Percentiles rank a stretch among this genome's conserved stretches.
These are phyloP conservation scores for Scaptomyza pallida DNA, from an alignment of 1,140 invertebrate genomes.

Conservation along the genomic window DNA sequence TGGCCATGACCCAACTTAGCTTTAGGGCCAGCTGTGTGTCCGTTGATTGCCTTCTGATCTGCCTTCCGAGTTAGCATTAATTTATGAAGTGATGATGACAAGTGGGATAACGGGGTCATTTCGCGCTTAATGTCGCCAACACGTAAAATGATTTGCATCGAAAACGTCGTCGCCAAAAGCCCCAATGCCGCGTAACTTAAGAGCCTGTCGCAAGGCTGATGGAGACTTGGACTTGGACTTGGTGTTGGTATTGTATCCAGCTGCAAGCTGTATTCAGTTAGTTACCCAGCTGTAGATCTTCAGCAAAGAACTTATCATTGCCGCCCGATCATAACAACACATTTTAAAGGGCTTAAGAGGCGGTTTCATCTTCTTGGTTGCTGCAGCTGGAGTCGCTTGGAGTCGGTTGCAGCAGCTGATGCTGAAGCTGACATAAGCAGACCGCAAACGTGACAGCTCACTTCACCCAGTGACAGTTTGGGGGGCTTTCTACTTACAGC, in stretches of 20 bases:
- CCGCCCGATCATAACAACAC: constrained; percentile 82
- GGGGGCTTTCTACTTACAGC: constrained; percentile 42
- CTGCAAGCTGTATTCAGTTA: constrained; percentile 17
- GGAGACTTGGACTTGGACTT: constrained; percentile 34
- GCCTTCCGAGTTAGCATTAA: constrained; percentile 72
- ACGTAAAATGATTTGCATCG: constrained; percentile 83
- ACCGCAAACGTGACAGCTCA: constrained; percentile 82
- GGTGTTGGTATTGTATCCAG: constrained; percentile 6
- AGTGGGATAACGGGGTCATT: constrained; percentile 84
- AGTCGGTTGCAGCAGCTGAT: constrained; percentile 55
- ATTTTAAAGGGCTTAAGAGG: constrained; percentile 80
- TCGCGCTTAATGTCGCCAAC: constrained; percentile 83
- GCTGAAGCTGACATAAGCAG: constrained; percentile 76
- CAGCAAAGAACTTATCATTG: constrained; percentile 65
- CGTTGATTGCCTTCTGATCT: constrained; percentile 25
- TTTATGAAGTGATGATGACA: constrained; percentile 84
- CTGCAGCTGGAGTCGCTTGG: not conserved
- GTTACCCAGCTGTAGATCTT: constrained; percentile 19
- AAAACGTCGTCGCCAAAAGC: constrained; percentile 37
- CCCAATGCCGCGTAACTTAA: constrained; percentile 73
- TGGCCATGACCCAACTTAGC: constrained; percentile 26
- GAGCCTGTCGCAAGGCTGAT: constrained; percentile 70
- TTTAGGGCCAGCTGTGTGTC: constrained; percentile 3
- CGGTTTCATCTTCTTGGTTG: constrained; percentile 17
- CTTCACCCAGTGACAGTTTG: constrained; percentile 71